These are phyloP conservation scores for Campaea margaritaria DNA, from an alignment of 2,888 invertebrate species.

Conservation along the genomic window DNA sequence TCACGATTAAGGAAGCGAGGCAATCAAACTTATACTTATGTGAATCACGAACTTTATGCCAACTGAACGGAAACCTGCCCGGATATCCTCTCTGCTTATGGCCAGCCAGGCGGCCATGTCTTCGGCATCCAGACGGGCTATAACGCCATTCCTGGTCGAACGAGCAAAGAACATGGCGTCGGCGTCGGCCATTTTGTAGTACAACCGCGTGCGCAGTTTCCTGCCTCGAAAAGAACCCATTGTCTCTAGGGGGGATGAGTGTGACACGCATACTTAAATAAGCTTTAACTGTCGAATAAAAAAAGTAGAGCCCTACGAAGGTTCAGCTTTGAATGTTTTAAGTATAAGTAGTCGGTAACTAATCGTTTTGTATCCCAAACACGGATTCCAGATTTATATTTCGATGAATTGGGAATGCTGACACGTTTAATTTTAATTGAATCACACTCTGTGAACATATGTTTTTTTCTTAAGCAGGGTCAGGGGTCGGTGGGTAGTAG, in stretches of 20 bases:
- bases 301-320: constrained; percentile 58
- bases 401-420: constrained; percentile 27
- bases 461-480: no score
- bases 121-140: constrained; percentile 75
- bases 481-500: no score
- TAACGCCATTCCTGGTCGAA: constrained; percentile 61
- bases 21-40: constrained; percentile 47
- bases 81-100: constrained; percentile 80
- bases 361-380: constrained; percentile 46
- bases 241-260: constrained; percentile 77
- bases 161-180: constrained; percentile 65
- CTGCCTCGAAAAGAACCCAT: constrained; percentile 82
- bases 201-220: constrained; percentile 77
- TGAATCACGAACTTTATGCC: constrained; percentile 58
- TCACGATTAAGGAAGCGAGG: constrained; percentile 57
- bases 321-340: constrained; percentile 25
- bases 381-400: constrained; percentile 37
- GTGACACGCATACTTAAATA: constrained; percentile 69
- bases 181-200: constrained; percentile 71
- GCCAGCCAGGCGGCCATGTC: constrained; percentile 71
- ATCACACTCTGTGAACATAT: background rate
- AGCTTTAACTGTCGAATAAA: constrained; percentile 66
- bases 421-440: constrained; percentile 15
- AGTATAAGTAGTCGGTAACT: no score
- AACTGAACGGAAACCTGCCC: constrained; percentile 69